Evolutionary conservation across 1,140 invertebrate genomes (phyloP).

Genomic region (Myzus persicae): DNA sequence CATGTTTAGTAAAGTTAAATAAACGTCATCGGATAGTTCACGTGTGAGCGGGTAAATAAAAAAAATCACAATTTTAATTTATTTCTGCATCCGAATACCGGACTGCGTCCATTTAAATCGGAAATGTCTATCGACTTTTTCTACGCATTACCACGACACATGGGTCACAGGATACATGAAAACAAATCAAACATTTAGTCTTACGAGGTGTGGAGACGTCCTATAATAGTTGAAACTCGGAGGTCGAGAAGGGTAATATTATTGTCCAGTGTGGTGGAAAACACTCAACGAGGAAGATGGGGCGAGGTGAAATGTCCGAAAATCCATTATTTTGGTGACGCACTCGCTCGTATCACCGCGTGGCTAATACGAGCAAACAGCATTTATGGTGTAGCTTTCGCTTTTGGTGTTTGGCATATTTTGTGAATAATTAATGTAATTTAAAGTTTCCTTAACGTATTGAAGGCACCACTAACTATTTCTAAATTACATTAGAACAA

Average conservation of each 20-base stretch:
- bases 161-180: background rate
- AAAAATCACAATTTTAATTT: background rate
- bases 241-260: background rate
- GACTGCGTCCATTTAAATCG: background rate
- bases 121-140: background rate
- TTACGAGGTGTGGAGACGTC: background rate
- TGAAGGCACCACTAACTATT: background rate
- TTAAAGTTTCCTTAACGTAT: background rate
- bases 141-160: background rate
- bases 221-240: background rate
- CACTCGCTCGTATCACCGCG: background rate
- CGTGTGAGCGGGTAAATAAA: background rate
- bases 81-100: background rate
- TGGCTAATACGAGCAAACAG: background rate
- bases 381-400: background rate
- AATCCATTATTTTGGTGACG: constrained; percentile 5
- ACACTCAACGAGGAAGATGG: background rate
- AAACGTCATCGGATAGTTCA: background rate
- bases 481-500: background rate
- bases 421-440: background rate
- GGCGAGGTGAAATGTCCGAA: background rate
- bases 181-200: background rate
- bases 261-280: background rate
- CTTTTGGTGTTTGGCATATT: background rate
- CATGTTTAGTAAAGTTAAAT: background rate